These are phyloP conservation scores for Triplophysa bombifrons DNA, from an alignment of 2,797 vertebrate species.

Conservation along the genomic window DNA sequence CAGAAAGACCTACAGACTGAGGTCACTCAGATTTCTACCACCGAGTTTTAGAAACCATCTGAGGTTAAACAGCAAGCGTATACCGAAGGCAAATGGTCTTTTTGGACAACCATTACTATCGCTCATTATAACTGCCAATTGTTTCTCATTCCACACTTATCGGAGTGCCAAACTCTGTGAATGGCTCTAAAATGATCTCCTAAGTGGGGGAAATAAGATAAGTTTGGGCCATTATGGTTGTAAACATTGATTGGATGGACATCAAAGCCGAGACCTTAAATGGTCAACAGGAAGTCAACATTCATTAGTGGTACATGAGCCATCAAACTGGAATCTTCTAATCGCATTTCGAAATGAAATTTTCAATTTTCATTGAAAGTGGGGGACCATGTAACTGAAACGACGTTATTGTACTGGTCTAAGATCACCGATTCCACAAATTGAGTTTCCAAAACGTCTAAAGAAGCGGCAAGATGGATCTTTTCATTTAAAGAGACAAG, in stretches of 20 bases:
- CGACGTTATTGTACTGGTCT: not conserved
- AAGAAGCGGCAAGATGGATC: not conserved
- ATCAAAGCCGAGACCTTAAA: not conserved
- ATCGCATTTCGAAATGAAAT: constrained; percentile 7
- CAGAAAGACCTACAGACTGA: constrained; percentile 78
- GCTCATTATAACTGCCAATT: not conserved
- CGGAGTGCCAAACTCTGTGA: not conserved
- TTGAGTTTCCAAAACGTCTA: not conserved
- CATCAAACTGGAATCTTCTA: constrained; percentile 11
- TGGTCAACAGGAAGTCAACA: constrained; percentile 1
- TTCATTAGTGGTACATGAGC: constrained; percentile 13
- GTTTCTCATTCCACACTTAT: constrained; percentile 9
- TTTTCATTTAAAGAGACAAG: constrained; percentile 7
- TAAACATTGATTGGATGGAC: constrained; percentile 1
- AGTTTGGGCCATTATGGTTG: constrained; percentile 2
- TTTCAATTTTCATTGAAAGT: not conserved
- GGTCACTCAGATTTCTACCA: constrained; percentile 81
- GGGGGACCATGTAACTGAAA: not conserved
- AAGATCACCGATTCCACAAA: not conserved
- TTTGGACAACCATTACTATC: not conserved
- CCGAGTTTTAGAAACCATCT: constrained; percentile 74
- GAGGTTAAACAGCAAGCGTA: constrained; percentile 1
- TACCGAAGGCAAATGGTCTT: constrained; percentile 5
- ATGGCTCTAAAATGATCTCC: not conserved
- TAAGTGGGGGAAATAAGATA: not conserved